Evolutionary conservation across 2,797 vertebrate genomes (phyloP).

Genomic region (Centroberyx gerrardi): DNA sequence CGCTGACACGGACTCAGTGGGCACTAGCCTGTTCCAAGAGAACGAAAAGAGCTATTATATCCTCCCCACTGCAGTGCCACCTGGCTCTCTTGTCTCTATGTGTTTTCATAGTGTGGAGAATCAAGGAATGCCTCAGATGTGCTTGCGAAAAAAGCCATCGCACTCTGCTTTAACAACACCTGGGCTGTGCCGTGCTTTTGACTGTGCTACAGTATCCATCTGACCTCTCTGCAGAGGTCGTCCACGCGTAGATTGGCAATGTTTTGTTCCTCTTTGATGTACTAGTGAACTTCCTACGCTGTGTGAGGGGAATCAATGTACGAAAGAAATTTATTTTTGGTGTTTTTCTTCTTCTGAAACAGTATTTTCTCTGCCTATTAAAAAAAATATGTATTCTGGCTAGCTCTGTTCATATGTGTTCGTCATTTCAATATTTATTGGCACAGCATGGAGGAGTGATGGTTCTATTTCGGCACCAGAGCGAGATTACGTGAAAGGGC

Average conservation of each 20-base stretch:
- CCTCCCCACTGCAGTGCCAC: constrained; percentile 40
- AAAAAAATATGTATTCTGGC: constrained; percentile 87
- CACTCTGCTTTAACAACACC: constrained; percentile 50
- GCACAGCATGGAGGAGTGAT: background rate
- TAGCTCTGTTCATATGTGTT: constrained; percentile 61
- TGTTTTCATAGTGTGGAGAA: constrained; percentile 50
- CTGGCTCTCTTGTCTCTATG: constrained; percentile 45
- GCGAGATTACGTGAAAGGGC: constrained; percentile 12
- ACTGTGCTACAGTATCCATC: constrained; percentile 51
- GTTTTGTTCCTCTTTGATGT: constrained; percentile 69
- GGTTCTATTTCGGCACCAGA: constrained; percentile 7
- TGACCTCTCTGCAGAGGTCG: constrained; percentile 42
- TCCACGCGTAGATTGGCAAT: constrained; percentile 42
- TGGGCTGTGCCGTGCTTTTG: constrained; percentile 49
- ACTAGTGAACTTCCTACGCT: constrained; percentile 63
- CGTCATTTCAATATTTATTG: constrained; percentile 8
- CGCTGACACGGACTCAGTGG: constrained; percentile 13
- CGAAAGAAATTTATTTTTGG: constrained; percentile 83
- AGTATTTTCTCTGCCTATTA: constrained; percentile 89
- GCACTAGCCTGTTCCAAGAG: constrained; percentile 3
- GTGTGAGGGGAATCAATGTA: constrained; percentile 68
- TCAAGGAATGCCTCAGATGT: constrained; percentile 43
- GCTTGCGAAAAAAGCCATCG: constrained; percentile 24
- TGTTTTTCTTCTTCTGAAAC: constrained; percentile 83
- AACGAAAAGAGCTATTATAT: background rate